Evolutionary conservation across 2,888 invertebrate species (phyloP), one percentile per base, ranked within the genome.

Genomic region (Tetrapedia diversipes): DNA sequence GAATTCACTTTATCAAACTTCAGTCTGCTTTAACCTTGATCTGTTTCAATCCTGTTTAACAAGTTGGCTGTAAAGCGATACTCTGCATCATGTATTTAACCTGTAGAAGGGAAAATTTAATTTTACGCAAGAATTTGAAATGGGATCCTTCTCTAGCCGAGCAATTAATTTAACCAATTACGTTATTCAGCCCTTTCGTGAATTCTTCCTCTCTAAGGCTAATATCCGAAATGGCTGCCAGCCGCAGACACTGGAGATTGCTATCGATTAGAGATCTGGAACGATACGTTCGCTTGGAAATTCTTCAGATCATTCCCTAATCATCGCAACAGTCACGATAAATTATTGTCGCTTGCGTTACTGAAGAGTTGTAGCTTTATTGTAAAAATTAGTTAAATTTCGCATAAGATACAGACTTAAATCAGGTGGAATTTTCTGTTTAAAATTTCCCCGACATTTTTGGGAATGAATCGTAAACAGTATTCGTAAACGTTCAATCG

Each of bases 131-230:
- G 32, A 53, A 39, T 39, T 56, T n/a, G 24, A 39, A 27, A 10
- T 4, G 11, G 39, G 7, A 39, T n/a, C 10, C 37, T 24, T 39
- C 56, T 16, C 24, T n/a, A 16, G 56, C 16, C 24, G 27, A 27
- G 49, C 37, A 56, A 56, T 56, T 56, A 56, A 56, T 54, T 32
- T 53, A 29, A 29, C 32, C 53, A 29, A 53, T 54, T 39, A 56
- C 19, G 24, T 1, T 56, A 56, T 16, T 6, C 24, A 39, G 6
- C 6, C 39, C 1, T 37, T 27, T 2, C 16, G 6, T 10, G 39
- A 39, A 39, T 56, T 56, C n/a, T 39, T 56, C 16, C 11, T 24
- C 24, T 6, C 10, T 2, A 39, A 27, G 37, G 39, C 4, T 56
- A 39, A 56, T 56, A 27, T 27, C 24, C 39, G 39, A 56, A 56